A percentile compares a stretch with the other conserved stretches of the same genome.
Conservation (phyloP, 2,797 vertebrate species). For the Podarcis lilfordi region DNA sequence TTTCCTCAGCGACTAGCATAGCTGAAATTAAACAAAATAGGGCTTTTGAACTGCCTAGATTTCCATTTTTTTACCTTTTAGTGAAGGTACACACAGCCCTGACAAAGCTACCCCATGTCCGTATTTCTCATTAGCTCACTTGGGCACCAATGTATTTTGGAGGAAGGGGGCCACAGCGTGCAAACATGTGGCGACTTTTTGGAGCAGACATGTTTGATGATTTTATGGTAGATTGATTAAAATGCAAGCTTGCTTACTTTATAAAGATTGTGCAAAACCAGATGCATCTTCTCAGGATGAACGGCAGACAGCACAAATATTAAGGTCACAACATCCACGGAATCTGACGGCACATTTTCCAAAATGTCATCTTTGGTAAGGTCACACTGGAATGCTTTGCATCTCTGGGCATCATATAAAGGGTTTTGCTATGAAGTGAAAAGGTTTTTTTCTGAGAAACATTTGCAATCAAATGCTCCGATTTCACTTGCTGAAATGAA, state of each 20-base stretch:
- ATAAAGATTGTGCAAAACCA: conserved; percentile 86
- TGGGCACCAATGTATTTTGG: not conserved
- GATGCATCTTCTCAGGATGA: conserved; percentile 94
- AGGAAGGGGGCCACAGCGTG: not conserved
- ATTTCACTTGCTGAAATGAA: not conserved
- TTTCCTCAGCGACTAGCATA: not conserved
- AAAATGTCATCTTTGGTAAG: conserved; percentile 89
- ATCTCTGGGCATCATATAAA: conserved; percentile 83
- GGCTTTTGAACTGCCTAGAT: not conserved
- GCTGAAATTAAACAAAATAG: not conserved
- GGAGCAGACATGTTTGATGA: not conserved
- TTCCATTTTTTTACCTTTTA: no score
- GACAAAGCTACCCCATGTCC: no score
- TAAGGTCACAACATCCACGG: conserved; percentile 88
- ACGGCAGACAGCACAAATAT: conserved; percentile 95
- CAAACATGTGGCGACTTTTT: not conserved
- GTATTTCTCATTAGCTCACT: not conserved
- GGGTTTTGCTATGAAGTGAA: conserved; percentile 84
- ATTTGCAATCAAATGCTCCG: not conserved
- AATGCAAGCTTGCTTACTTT: conserved; percentile 79
- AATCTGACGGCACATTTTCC: conserved; percentile 79
- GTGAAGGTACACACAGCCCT: no score
- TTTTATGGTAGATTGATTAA: not conserved
- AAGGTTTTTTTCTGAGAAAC: conserved; percentile 27
- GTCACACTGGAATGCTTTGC: conserved; percentile 93